phyloP scores from a whole-genome alignment of 2,113 vertebrate species.

The Acanthochromis polyacanthus region DNA sequence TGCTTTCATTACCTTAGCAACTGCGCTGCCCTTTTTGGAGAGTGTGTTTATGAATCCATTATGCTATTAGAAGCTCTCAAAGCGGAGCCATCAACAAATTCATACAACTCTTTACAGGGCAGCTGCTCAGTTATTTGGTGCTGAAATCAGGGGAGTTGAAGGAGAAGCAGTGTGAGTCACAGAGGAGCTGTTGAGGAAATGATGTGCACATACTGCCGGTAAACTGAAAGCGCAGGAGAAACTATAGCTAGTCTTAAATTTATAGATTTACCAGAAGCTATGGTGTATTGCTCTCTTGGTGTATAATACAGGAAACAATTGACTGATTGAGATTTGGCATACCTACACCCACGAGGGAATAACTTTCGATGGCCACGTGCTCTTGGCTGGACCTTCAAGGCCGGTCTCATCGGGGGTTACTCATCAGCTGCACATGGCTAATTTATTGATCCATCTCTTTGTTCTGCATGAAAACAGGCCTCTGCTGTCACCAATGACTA shows the following conservation, averaged over 20 bases:
- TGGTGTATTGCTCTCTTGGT: background rate
- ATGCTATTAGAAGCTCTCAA: constrained; percentile 38
- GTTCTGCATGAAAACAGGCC: constrained; percentile 49
- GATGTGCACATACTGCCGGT: constrained; percentile 1
- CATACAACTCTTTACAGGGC: background rate
- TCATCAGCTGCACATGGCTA: constrained; percentile 47
- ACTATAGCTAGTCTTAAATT: background rate
- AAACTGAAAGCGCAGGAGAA: background rate
- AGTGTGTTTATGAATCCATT: constrained; percentile 43
- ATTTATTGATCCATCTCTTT: constrained; percentile 69
- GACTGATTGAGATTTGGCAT: background rate
- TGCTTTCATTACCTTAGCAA: constrained; percentile 44
- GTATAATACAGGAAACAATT: background rate
- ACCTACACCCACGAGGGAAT: background rate
- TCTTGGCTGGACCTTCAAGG: constrained; percentile 1
- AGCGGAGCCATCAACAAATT: constrained; percentile 34
- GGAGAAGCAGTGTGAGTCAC: constrained; percentile 9
- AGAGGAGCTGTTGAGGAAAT: background rate
- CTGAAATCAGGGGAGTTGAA: constrained; percentile 44
- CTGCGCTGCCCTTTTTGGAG: constrained; percentile 48
- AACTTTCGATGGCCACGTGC: background rate
- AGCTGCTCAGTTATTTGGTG: constrained; percentile 54
- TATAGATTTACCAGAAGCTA: background rate
- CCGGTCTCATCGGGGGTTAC: constrained; percentile 16
- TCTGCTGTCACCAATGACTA: constrained; percentile 49